Evolutionary conservation across 2,797 vertebrate genomes (phyloP), one percentile per base, ranked within the genome.

Genomic region (Gymnopithys bicolor): DNA sequence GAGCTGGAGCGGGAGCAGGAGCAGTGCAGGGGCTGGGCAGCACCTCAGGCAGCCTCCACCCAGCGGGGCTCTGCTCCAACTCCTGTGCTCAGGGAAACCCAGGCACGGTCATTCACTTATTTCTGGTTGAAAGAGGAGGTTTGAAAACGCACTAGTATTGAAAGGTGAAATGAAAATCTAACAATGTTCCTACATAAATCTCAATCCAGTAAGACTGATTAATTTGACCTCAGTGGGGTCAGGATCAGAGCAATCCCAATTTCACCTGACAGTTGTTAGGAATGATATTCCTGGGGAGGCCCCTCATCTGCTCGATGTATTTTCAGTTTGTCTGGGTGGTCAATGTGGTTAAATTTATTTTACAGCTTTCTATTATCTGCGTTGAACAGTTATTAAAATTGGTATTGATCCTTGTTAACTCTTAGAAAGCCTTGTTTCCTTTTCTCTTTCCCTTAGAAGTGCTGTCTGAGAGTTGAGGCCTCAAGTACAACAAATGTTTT

Each of bases 1-100:
- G 94, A 91, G 81, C 60, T 56, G 66, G 73, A 90, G 92, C 66
- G 75, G 37, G 37, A 39, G 11, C 37, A 39, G 11, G 37, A 39
- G 39, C 39, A 39, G 39, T 39, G 39, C 39, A 41, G 39, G 27
- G 76, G n/a, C 15, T 25, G 60, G 56, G 27, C 13, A 23, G n/a
- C 2, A 4, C 41, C n/a, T 35, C 55, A 30, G 60, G 33, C 25
- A 59, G 16, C 43, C 35, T 19, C 56, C 35, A 19, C 37, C 62
- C 27, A 48, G 6, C 3, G 37, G 33, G 37, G 32, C 53, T 86
- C 41, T 37, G 32, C 9, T 33, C 63, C 33, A 87, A 53, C 51
- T 15, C 1, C 0, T 25, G 22, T 5, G 2, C 27, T 80, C 30
- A 19, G 24, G 60, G 45, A 91, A 67, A 68, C 9, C 37, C 30